A percentile compares a stretch with the other conserved stretches of the same genome.
These are phyloP conservation scores for Unio delphinus DNA, from an alignment of 2,888 invertebrate species.

Conservation along the genomic window DNA sequence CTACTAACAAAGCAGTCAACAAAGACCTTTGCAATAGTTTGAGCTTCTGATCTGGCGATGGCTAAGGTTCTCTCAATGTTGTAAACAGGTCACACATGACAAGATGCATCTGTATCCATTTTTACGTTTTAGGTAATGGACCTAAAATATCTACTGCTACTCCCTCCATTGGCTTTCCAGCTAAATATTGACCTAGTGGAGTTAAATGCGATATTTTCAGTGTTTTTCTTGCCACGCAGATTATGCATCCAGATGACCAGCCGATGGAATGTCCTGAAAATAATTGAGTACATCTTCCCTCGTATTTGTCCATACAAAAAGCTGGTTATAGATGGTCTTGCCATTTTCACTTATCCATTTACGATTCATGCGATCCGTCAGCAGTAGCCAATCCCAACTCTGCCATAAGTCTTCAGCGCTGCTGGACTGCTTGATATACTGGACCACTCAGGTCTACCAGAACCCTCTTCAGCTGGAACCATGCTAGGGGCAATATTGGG, in stretches of 20 bases:
- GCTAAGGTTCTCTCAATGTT: slow-evolving; percentile 4
- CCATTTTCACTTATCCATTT: not conserved
- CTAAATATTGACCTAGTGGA: slow-evolving; percentile 5
- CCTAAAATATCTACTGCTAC: slow-evolving; percentile 12
- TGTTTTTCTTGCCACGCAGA: slow-evolving; percentile 4
- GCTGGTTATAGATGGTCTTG: not conserved
- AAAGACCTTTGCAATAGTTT: too few species aligned
- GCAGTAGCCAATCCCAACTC: not conserved
- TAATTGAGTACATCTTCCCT: not conserved
- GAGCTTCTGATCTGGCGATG: too few species aligned
- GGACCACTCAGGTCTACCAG: not conserved
- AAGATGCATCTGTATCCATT: slow-evolving; percentile 10
- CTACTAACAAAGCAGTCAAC: too few species aligned
- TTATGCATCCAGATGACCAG: slow-evolving; percentile 9
- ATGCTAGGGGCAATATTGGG: not conserved
- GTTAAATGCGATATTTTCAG: slow-evolving; percentile 4
- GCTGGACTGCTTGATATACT: not conserved
- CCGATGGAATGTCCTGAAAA: slow-evolving; percentile 9
- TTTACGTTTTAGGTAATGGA: slow-evolving; percentile 6
- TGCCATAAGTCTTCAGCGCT: not conserved
- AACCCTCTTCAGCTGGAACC: not conserved
- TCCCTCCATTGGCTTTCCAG: slow-evolving; percentile 10
- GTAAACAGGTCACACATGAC: slow-evolving; percentile 15
- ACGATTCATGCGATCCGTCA: not conserved
- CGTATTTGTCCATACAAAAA: slow-evolving; percentile 2